Evolutionary conservation across 2,797 vertebrate genomes (phyloP).

Genomic region (Neosilurus hyrtlii): DNA sequence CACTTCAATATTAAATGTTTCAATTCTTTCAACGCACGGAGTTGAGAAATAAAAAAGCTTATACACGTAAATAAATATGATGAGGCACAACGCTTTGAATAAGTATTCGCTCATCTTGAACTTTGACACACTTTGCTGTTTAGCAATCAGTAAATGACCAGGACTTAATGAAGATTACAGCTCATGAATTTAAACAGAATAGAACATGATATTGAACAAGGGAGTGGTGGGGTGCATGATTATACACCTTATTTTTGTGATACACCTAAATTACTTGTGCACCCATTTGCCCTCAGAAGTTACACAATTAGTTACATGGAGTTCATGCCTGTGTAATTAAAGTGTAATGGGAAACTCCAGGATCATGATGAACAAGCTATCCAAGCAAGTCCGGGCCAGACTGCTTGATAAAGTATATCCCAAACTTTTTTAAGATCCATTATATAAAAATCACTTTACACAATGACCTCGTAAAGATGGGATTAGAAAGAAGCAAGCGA

Average conservation of each 20-base stretch:
- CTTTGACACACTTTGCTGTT: not conserved
- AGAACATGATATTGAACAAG: not conserved
- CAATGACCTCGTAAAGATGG: too few species aligned
- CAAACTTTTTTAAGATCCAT: too few species aligned
- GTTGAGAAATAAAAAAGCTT: not conserved
- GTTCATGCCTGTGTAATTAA: not conserved
- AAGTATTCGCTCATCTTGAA: not conserved
- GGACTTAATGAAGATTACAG: not conserved
- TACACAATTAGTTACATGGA: not conserved
- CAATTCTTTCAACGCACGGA: not conserved
- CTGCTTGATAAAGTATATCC: too few species aligned
- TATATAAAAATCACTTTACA: not conserved
- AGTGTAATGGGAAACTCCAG: not conserved
- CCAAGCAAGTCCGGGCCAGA: not conserved
- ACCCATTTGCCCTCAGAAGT: not conserved
- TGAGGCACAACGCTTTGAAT: not conserved
- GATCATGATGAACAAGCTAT: not conserved
- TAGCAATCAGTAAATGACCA: not conserved
- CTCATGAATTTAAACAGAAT: not conserved
- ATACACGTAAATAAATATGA: not conserved
- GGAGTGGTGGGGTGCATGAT: not conserved
- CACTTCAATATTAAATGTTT: not conserved
- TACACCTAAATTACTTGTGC: not conserved
- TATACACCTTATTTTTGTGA: not conserved
- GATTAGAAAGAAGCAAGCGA: not conserved